Evolutionary conservation across 1,140 invertebrate species (phyloP), one percentile per base, ranked within the genome.

Genomic region (Rhysida immarginata): DNA sequence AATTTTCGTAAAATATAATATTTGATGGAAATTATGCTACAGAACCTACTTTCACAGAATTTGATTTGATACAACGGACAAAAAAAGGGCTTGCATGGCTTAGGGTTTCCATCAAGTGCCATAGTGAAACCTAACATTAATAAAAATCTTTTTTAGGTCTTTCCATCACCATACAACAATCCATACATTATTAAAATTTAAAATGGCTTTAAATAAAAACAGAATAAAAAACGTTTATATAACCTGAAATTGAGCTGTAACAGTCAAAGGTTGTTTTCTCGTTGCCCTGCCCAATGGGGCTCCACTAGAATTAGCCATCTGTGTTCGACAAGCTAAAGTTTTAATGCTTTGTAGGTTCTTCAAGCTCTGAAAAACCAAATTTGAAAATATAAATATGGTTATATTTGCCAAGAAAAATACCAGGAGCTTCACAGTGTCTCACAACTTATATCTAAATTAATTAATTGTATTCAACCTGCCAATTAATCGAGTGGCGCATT

Each of bases 21-120:
- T 49, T 26, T 18, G 8, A 44, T 18, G 25, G 20, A 58, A 26
- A 57, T 26, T 11, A 49, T 46, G 56, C 26, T 35, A 35, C 5
- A 35, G 5, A 35, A 35, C 16, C 20, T 63, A 82, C 79, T 75
- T 95, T 96, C 49, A 91, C 83, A 51, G 81, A 79, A 69, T 96
- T 96, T 26, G 89, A 93, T 69, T 97, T 97, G 63, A 97, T 96
- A 70, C 93, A 96, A 46, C 93, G 78, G 59, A 97, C 94, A 68
- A 97, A 97, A 72, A 93, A 96, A 1, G 93, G 93, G 73, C 94
- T 94, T 0, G 92, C 90, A 67, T 93, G 85, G 68, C 92, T 92
- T 11, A 97, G 69, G 0, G 91, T 93, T 62, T 90, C 85, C 90
- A 96, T 95, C 14, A 96, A 72, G 29, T 84, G 82, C 55, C 87